A percentile compares a stretch with the other conserved stretches of the same genome.
Conservation (phyloP, 2,113 vertebrate species). For the Chaetura pelagica region DNA sequence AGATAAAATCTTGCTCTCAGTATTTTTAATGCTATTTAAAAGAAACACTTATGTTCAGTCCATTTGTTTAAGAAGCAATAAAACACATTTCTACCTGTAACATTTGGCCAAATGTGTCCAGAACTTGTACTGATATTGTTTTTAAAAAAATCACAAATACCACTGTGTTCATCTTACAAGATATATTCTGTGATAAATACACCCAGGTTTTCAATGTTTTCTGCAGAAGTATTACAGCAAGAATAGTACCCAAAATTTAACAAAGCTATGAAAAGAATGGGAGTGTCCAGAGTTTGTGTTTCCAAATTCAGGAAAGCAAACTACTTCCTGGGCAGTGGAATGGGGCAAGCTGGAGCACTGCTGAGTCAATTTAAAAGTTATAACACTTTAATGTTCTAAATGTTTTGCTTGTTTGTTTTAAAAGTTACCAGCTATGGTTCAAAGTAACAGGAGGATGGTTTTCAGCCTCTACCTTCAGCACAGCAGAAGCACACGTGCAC, state of each 20-base stretch:
- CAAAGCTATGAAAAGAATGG: neutral
- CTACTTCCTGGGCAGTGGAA: neutral
- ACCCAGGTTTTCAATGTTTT: neutral
- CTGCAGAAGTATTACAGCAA: neutral
- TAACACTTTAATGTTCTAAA: neutral
- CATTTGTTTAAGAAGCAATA: neutral
- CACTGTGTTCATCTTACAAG: neutral
- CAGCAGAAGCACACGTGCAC: fast-evolving
- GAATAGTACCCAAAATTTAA: neutral
- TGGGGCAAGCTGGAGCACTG: neutral
- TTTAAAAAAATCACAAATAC: neutral
- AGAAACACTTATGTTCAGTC: neutral
- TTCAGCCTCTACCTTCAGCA: neutral
- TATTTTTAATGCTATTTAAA: neutral
- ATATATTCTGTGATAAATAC: neutral
- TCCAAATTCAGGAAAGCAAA: neutral
- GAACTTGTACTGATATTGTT: neutral
- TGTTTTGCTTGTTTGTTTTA: neutral
- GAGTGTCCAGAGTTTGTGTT: neutral
- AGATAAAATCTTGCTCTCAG: neutral
- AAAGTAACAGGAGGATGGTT: neutral
- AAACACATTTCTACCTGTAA: neutral
- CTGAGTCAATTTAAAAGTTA: neutral
- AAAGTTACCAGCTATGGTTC: neutral
- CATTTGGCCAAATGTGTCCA: neutral